Evolutionary conservation across 2,888 invertebrate species (phyloP), one percentile per base, ranked within the genome.

Genomic region (Orgyia antiqua): DNA sequence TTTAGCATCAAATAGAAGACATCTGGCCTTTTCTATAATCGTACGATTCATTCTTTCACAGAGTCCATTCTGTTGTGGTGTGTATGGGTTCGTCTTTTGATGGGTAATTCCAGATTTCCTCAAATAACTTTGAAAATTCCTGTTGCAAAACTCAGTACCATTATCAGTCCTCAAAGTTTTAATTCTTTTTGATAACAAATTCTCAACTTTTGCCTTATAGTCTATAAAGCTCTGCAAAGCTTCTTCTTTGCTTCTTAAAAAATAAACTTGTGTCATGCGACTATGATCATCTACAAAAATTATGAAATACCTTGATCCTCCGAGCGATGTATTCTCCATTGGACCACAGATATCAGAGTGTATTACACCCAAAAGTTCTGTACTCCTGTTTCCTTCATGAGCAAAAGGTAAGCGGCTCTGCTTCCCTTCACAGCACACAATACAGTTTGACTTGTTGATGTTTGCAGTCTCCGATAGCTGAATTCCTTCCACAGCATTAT

Each of bases 321-420:
- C 30, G 8, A 24, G 4, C 0, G 30, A 30, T 9, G 1, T n/a
- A 30, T 30, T 11, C 9, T 18, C 18, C 24, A 30, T 24, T 1
- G 30, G 24, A 9, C 30, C 17, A 30, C 30, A 27, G 10, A 18
- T 7, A 13, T 27, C 27, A 8, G 7, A 10, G 21, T 29, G 28
- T 2, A 29, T 7, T 10, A 29, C 7, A 10, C 10, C 10, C 10
- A 29, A 19, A 4, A 29, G 6, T 2, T 13, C 21, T 13, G 7
- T 10, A 6, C 13, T 21, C 6, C 23, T 10, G 10, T 10, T 23
- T 10, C 10, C 20, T 20, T 20, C 20, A 6, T 23, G 4, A 10
- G 23, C 6, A 23, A 23, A 23, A 23, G 23, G 10, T 10, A 23
- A 10, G 4, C 23, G 10, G 10, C 10, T 23, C 6, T 23, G 23